Base-by-base conservation (phyloP, 2,888 invertebrate species). In the Sceliomorpha sp. region DNA sequence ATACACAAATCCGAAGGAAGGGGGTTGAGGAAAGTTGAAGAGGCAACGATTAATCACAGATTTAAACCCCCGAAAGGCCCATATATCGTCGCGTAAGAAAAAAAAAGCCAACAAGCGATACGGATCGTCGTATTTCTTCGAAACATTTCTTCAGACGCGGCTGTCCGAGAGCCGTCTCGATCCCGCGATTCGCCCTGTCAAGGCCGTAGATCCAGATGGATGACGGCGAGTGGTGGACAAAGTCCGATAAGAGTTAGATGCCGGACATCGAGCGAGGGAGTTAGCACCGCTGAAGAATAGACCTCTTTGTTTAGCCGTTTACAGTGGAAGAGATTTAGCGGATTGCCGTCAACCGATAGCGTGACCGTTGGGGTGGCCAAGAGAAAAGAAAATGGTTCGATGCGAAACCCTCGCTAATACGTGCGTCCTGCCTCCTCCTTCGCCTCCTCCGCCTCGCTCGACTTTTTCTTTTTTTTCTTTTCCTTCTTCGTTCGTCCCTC, bases 231-330 rank as follows among this genome's bases (percentile, higher is more conserved):
- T 78, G 81, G 84, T 84, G 85, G 87, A 86, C 86, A 82, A 79
- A 76, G 81, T 74, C 78, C 83, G 88, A 88, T 87, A 87, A 87
- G 85, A 71, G 66, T 60, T 48, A 40, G 53, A 14, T 37, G 53
- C 67, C 45, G 55, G 59, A 69, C 66, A 72, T 34, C 60, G 69
- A 47, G 40, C 71, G 63, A 42, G 75, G 75, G 74, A 68, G 75
- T 73, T 50, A 70, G 73, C 51, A 72, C 58, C 64, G 75, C 76
- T 82, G 79, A 86, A 87, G 87, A 87, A 87, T 87, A 78, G 83
- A 87, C 82, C 84, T 87, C 87, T 88, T 88, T 88, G 88, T 88
- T 88, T 88, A 88, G 88, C 86, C 87, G 88, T 88, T 88, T 88
- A 88, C 83, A 83, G 86, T 83, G 83, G 83, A 83, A 86, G 87